These are phyloP conservation scores for Danaus chrysippus DNA, from an alignment of 2,888 invertebrate genomes.

Conservation along the genomic window DNA sequence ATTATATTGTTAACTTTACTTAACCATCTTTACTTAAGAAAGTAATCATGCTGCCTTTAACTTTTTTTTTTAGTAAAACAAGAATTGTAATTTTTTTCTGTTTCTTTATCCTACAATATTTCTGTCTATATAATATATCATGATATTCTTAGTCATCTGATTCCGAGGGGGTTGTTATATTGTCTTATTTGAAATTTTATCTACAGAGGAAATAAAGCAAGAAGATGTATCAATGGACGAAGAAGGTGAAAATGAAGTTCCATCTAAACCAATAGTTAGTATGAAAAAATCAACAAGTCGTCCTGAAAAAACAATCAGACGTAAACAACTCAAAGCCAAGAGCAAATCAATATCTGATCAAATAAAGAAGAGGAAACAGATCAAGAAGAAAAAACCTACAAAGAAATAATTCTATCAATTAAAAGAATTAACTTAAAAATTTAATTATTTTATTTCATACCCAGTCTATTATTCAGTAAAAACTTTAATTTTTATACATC, in stretches of 20 bases:
- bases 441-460: slow-evolving; percentile 20
- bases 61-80: not conserved
- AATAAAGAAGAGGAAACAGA: slow-evolving; percentile 68
- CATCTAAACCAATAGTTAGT: slow-evolving; percentile 42
- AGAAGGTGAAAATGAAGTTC: slow-evolving; percentile 39
- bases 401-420: slow-evolving; percentile 42
- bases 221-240: slow-evolving; percentile 42
- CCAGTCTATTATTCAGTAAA: too few relatives aligned
- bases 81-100: too few relatives aligned
- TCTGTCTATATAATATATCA: too few relatives aligned
- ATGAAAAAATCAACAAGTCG: slow-evolving; percentile 55
- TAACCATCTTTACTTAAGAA: not conserved
- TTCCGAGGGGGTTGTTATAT: too few relatives aligned
- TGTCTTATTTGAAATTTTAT: slow-evolving; percentile 11
- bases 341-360: slow-evolving; percentile 69
- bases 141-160: too few relatives aligned
- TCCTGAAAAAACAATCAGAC: slow-evolving; percentile 68
- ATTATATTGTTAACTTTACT: not conserved
- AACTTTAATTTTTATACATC: too few relatives aligned
- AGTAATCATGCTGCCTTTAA: too few relatives aligned
- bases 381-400: slow-evolving; percentile 58
- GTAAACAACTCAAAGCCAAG: slow-evolving; percentile 71
- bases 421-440: slow-evolving; percentile 25
- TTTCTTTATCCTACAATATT: too few relatives aligned
- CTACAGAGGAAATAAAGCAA: slow-evolving; percentile 55